These are phyloP conservation scores for Coleophora deauratella DNA, from an alignment of 2,888 invertebrate species.

Conservation along the genomic window DNA sequence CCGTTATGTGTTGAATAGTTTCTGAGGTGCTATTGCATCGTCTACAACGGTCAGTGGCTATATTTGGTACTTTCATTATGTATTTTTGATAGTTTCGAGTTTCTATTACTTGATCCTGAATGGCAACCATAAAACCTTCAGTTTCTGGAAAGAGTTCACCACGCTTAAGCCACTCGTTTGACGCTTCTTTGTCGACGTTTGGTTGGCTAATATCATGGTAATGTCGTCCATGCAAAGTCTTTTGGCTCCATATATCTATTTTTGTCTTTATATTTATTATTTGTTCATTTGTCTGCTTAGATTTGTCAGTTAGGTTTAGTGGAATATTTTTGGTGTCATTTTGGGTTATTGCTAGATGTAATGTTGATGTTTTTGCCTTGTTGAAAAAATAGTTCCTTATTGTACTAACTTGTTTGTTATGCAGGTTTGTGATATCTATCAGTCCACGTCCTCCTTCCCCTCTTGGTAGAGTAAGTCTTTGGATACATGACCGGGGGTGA, in stretches of 20 bases:
- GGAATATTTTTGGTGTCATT: too few species aligned
- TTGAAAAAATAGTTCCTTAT: constrained; percentile 2
- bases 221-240: constrained; percentile 8
- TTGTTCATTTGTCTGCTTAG: too few species aligned
- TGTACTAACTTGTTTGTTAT: constrained; percentile 3
- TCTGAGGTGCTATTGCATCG: too few species aligned
- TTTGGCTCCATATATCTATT: constrained; percentile 6
- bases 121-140: constrained; percentile 10
- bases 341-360: background rate
- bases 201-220: constrained; percentile 4
- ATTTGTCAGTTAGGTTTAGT: too few species aligned
- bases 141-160: constrained; percentile 7
- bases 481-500: constrained; percentile 5
- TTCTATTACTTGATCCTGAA: constrained; percentile 6
- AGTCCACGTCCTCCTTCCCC: too few species aligned
- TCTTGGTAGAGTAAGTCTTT: constrained; percentile 6
- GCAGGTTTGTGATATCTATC: constrained; percentile 6
- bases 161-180: constrained; percentile 9
- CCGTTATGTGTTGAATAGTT: too few species aligned
- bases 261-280: too few species aligned
- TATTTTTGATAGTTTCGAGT: too few species aligned
- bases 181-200: constrained; percentile 11
- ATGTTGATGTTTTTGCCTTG: background rate
- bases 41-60: background rate
- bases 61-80: background rate